phyloP scores from a whole-genome alignment of 2,888 invertebrate species.

The Agonopterix subpropinquella region DNA sequence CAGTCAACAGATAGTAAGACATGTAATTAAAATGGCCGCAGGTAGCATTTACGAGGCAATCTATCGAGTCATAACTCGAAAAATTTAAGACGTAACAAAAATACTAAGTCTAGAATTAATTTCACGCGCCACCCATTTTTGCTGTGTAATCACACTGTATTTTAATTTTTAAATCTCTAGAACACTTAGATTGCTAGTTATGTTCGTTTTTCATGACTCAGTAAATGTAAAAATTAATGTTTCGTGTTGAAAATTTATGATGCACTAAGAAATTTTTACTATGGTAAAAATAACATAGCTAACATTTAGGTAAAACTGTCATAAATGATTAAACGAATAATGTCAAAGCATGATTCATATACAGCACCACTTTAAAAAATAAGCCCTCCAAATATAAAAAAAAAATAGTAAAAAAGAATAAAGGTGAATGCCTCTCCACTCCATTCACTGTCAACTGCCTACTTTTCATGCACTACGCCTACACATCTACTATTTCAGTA shows the following conservation, averaged over 20 bases:
- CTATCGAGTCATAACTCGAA: constrained; percentile 22
- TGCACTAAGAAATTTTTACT: too few species aligned
- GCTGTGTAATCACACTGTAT: constrained; percentile 43
- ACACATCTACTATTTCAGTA: constrained; percentile 70
- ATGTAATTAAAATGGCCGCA: constrained; percentile 6
- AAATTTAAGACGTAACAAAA: constrained; percentile 23
- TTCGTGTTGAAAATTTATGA: constrained; percentile 8
- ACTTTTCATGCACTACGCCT: constrained; percentile 74
- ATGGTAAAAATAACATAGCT: too few species aligned
- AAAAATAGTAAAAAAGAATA: constrained; percentile 17
- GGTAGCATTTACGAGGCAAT: constrained; percentile 5
- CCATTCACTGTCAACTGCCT: constrained; percentile 61
- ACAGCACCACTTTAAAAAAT: too few species aligned
- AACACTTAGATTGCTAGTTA: constrained; percentile 31
- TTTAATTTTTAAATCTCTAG: constrained; percentile 31
- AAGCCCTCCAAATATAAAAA: too few species aligned
- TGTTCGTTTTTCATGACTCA: constrained; percentile 17
- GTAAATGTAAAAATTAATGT: constrained; percentile 33
- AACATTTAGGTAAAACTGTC: too few species aligned
- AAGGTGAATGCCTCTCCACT: constrained; percentile 53
- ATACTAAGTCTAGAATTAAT: constrained; percentile 33
- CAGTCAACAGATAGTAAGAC: constrained; percentile 6
- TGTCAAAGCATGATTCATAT: too few species aligned
- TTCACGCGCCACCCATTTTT: constrained; percentile 44
- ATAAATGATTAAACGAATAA: too few species aligned